Conservation (phyloP, 2,113 vertebrate genomes). For the Pelvicachromis taeniatus region DNA sequence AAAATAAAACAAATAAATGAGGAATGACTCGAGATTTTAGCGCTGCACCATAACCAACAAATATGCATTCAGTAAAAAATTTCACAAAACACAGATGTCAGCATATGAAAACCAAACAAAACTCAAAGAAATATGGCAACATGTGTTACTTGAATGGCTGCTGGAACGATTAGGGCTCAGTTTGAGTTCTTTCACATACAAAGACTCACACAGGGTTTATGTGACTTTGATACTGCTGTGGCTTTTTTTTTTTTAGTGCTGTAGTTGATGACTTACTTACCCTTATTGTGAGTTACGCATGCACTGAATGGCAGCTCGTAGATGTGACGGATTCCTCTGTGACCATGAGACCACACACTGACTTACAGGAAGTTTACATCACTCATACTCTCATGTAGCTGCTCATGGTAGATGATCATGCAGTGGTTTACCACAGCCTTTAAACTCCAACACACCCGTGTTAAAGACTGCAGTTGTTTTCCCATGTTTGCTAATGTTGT, state of each 20-base stretch:
- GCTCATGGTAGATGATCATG: not conserved
- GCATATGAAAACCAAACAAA: not conserved
- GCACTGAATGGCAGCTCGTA: not conserved
- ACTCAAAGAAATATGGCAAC: not conserved
- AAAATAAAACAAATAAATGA: not conserved
- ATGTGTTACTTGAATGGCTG: not conserved
- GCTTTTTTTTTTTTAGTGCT: not conserved
- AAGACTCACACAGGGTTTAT: not conserved
- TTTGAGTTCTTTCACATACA: not conserved
- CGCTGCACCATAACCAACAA: not conserved
- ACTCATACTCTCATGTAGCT: not conserved
- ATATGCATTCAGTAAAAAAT: not conserved
- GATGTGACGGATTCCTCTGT: not conserved
- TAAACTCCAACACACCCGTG: not conserved
- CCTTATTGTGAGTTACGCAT: conserved; percentile 14
- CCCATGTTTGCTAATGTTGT: not conserved
- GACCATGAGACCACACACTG: not conserved
- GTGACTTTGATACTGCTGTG: not conserved
- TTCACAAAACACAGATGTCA: not conserved
- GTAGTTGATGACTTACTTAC: not conserved
- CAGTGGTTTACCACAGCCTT: not conserved
- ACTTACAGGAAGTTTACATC: conserved; percentile 2
- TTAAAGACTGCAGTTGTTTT: not conserved
- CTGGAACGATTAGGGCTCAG: not conserved
- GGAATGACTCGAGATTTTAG: not conserved